phyloP scores from a whole-genome alignment of 2,113 vertebrate species.

The Arvicanthis niloticus region DNA sequence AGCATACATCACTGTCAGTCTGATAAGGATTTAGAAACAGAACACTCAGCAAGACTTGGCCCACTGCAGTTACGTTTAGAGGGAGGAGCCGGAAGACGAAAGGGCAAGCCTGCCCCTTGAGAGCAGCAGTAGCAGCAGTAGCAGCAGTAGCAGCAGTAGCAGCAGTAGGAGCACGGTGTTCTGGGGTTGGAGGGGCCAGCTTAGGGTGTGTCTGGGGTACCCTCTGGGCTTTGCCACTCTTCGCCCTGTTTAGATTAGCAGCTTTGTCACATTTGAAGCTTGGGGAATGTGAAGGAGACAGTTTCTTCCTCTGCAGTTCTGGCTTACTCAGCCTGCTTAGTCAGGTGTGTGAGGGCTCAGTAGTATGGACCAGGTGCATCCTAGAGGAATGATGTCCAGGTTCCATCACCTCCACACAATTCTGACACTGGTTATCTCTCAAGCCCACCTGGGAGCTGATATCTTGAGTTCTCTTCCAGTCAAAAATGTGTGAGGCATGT shows the following conservation, averaged over 20 bases:
- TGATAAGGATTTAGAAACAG: conserved; percentile 50
- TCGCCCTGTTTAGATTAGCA: accelerated
- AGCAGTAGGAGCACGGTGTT: too few species aligned
- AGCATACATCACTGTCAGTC: conserved; percentile 48
- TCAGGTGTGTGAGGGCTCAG: background rate
- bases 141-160: background rate
- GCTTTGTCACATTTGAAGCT: background rate
- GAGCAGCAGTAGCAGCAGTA: background rate
- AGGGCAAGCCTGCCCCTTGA: background rate
- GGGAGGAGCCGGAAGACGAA: background rate
- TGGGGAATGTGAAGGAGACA: background rate
- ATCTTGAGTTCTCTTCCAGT: background rate
- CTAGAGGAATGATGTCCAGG: background rate
- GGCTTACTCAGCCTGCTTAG: background rate
- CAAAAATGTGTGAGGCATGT: background rate
- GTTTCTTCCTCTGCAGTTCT: background rate
- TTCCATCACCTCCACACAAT: background rate
- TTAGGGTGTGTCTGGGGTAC: background rate
- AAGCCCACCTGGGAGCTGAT: background rate
- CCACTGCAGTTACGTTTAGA: too few species aligned
- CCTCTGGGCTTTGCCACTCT: background rate
- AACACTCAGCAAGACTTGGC: background rate
- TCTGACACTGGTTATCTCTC: accelerated
- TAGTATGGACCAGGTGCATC: background rate
- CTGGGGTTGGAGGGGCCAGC: background rate